Evolutionary conservation across 2,113 vertebrate genomes (phyloP).

Genomic region (Cyprinus carpio): DNA sequence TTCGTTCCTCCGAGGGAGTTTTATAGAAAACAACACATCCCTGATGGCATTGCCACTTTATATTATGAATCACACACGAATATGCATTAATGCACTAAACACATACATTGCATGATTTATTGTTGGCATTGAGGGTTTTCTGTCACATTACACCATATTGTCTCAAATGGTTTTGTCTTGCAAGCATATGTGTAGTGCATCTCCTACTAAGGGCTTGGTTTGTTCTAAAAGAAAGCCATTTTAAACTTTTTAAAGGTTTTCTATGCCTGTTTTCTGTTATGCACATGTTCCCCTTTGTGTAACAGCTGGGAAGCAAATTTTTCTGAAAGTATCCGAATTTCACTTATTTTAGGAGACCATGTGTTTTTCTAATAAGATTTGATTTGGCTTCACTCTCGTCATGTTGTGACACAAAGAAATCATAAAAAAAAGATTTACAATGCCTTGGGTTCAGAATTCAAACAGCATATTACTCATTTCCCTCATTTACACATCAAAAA

Average conservation of each 20-base stretch:
- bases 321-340: neutral
- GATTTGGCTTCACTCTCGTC: neutral
- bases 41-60: slow-evolving; percentile 23
- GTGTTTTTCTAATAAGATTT: neutral
- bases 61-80: slow-evolving; percentile 20
- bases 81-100: slow-evolving; percentile 33
- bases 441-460: neutral
- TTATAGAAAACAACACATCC: slow-evolving; percentile 47
- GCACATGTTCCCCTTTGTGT: neutral
- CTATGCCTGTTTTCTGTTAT: neutral
- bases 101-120: slow-evolving; percentile 1
- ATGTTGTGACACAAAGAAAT: slow-evolving; percentile 9
- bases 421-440: neutral
- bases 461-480: neutral
- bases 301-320: neutral
- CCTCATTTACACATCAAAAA: neutral
- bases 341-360: neutral
- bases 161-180: neutral
- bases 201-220: neutral
- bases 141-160: neutral
- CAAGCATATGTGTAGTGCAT: slow-evolving; percentile 13
- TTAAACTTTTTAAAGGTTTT: neutral
- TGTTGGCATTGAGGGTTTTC: neutral
- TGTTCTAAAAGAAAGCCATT: neutral
- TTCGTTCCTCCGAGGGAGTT: slow-evolving; percentile 48